Evolutionary conservation across 2,888 invertebrate species (phyloP).

Genomic region (Epiblema foenella): DNA sequence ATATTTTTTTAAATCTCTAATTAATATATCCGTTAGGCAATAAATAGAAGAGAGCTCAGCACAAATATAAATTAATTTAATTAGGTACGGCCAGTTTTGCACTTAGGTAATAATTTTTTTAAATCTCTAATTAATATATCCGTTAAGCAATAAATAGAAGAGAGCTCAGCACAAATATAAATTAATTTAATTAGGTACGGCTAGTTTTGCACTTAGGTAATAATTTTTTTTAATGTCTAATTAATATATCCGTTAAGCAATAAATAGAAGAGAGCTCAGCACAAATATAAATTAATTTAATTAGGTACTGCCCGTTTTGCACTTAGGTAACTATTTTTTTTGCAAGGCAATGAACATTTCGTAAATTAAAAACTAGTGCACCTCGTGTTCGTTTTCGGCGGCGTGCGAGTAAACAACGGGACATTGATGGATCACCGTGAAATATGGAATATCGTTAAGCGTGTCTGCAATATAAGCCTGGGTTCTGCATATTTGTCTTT

Average conservation of each 20-base stretch:
- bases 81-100: too few species aligned
- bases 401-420: constrained; percentile 47
- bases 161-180: too few species aligned
- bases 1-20: too few species aligned
- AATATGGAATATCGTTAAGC: constrained; percentile 50
- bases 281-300: background rate
- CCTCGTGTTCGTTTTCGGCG: constrained; percentile 46
- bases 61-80: too few species aligned
- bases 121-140: too few species aligned
- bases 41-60: too few species aligned
- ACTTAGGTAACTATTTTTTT: background rate
- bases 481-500: background rate
- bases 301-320: background rate
- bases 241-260: too few species aligned
- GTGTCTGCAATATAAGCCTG: background rate
- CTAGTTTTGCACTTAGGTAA: background rate
- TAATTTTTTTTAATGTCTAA: too few species aligned
- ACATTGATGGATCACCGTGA: constrained; percentile 56
- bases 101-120: too few species aligned
- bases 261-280: too few species aligned
- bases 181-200: background rate
- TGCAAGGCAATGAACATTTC: constrained; percentile 1
- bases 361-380: constrained; percentile 24
- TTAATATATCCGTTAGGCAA: too few species aligned
- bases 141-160: too few species aligned